Conservation (phyloP, 2,888 invertebrate species). For the Lottia gigantea region DNA sequence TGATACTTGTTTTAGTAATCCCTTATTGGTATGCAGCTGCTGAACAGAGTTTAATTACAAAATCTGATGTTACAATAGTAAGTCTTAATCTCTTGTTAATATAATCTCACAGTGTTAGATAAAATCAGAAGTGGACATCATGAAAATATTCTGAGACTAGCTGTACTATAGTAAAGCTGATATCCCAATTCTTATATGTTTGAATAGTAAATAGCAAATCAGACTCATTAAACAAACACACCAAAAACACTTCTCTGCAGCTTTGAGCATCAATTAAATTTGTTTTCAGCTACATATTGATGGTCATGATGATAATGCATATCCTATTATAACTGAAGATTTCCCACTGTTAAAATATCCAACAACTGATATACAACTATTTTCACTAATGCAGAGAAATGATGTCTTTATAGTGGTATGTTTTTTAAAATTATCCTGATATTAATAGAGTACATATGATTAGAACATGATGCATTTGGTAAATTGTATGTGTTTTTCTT, state of each 20-base stretch:
- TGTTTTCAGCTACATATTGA: constrained; percentile 1
- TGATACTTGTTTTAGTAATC: not conserved
- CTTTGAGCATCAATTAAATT: not conserved
- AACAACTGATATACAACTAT: not conserved
- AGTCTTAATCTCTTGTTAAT: not conserved
- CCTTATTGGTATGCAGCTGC: constrained; percentile 4
- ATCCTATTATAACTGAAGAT: not conserved
- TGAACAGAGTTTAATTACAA: not conserved
- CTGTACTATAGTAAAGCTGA: too few species aligned
- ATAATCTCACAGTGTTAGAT: too few species aligned
- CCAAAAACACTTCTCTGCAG: too few species aligned
- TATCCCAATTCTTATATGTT: too few species aligned
- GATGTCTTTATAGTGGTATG: not conserved
- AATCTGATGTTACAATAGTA: not conserved
- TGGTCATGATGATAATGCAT: not conserved
- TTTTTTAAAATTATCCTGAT: too few species aligned
- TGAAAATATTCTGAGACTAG: too few species aligned
- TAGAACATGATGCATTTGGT: too few species aligned
- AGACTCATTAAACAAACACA: too few species aligned
- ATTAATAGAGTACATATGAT: too few species aligned
- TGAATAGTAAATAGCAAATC: too few species aligned
- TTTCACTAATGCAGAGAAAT: not conserved
- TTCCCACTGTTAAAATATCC: not conserved
- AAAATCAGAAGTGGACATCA: too few species aligned
- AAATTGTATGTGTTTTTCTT: too few species aligned